These are phyloP conservation scores for Eptesicus fuscus DNA, from an alignment of 2,113 vertebrate genomes.

Conservation along the genomic window DNA sequence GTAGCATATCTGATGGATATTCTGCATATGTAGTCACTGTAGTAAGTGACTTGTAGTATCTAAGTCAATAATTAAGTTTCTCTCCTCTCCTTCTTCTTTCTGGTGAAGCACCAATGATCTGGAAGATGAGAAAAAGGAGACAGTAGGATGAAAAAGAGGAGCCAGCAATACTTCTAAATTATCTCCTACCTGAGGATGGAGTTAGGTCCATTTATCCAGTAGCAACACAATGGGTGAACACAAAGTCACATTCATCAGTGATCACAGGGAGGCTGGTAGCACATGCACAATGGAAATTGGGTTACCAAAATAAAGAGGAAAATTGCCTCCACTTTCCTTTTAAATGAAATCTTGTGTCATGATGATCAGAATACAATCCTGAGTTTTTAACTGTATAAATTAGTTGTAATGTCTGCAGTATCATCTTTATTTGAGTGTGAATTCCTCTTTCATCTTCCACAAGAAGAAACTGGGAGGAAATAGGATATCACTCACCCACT, in stretches of 20 bases:
- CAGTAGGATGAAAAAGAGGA: not conserved
- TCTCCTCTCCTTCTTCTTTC: not conserved
- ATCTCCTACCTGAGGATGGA: not conserved
- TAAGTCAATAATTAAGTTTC: not conserved
- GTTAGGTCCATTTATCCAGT: slow-evolving; percentile 38
- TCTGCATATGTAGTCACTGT: not conserved
- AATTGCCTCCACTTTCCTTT: slow-evolving; percentile 40
- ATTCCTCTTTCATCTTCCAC: slow-evolving; percentile 49
- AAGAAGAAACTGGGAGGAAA: slow-evolving; percentile 42
- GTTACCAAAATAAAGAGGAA: slow-evolving; percentile 31
- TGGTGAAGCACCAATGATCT: not conserved
- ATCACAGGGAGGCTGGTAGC: not conserved
- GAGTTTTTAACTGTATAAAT: slow-evolving; percentile 38
- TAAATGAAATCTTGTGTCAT: slow-evolving; percentile 54
- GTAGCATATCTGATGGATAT: too few relatives aligned
- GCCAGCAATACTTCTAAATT: not conserved
- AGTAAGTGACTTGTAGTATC: not conserved
- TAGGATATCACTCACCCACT: not conserved
- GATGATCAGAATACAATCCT: slow-evolving; percentile 31
- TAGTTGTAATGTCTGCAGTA: slow-evolving; percentile 38
- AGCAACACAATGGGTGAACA: not conserved
- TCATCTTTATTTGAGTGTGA: slow-evolving; percentile 23
- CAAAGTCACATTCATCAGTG: not conserved
- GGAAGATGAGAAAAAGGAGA: not conserved
- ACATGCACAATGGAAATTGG: slow-evolving; percentile 23